These are phyloP conservation scores for Hydrotaea cyrtoneurina DNA, from an alignment of 2,888 invertebrate species.

Conservation along the genomic window DNA sequence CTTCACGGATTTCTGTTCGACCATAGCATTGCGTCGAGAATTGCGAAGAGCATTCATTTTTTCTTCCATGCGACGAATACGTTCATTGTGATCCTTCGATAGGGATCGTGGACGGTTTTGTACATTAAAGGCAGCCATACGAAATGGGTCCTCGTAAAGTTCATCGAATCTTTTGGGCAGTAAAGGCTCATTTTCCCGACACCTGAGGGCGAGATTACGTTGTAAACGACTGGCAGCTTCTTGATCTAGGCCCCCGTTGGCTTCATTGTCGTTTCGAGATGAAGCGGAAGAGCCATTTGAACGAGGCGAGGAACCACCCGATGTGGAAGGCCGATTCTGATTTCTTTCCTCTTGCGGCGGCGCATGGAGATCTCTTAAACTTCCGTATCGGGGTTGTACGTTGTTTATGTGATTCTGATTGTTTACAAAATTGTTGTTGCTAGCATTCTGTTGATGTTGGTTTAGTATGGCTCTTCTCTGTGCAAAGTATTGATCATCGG, in stretches of 20 bases:
- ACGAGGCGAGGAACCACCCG: conserved; percentile 57
- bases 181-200: conserved; percentile 78
- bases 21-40: conserved; percentile 75
- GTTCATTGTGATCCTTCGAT: conserved; percentile 85
- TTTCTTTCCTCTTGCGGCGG: conserved; percentile 69
- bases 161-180: conserved; percentile 80
- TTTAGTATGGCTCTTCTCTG: conserved; percentile 77
- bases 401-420: conserved; percentile 74
- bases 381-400: conserved; percentile 76
- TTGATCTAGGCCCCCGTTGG: conserved; percentile 70
- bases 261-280: conserved; percentile 70
- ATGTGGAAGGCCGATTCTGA: conserved; percentile 71
- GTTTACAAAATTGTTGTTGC: conserved; percentile 74
- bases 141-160: conserved; percentile 81
- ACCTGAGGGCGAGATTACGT: conserved; percentile 79
- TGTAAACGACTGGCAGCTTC: conserved; percentile 80
- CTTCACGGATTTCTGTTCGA: conserved; percentile 72
- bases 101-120: conserved; percentile 77
- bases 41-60: conserved; percentile 81
- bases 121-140: conserved; percentile 84
- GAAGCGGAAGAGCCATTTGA: conserved; percentile 63
- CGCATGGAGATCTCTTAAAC: conserved; percentile 74
- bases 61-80: conserved; percentile 85
- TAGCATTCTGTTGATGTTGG: conserved; percentile 75
- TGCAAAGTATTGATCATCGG: conserved; percentile 76